phyloP scores from a whole-genome alignment of 1,140 invertebrate species.

The Ylistrum balloti region DNA sequence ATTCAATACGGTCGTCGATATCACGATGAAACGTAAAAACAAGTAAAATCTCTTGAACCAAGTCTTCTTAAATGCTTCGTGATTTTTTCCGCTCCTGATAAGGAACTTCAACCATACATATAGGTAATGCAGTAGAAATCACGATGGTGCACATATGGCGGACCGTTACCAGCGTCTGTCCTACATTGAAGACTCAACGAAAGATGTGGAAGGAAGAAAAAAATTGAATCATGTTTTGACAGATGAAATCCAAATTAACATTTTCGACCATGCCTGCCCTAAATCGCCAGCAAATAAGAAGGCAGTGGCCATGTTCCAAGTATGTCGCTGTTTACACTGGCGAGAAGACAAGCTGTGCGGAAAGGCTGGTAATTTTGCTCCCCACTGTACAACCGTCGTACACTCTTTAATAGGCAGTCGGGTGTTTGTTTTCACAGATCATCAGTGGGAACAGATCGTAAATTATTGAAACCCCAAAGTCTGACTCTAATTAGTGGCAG shows the following conservation, averaged over 20 bases:
- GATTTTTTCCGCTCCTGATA: not conserved
- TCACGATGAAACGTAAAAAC: not conserved
- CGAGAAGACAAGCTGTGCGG: not conserved
- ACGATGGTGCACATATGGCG: not conserved
- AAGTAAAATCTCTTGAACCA: not conserved
- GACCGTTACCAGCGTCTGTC: not conserved
- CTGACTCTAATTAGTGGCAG: slow-evolving; percentile 63
- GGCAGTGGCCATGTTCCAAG: not conserved
- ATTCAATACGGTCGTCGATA: not conserved
- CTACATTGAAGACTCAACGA: slow-evolving; percentile 10
- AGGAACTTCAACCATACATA: not conserved
- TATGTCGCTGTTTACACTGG: not conserved
- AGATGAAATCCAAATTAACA: slow-evolving; percentile 29
- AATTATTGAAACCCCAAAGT: slow-evolving; percentile 57
- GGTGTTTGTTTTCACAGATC: slow-evolving; percentile 38
- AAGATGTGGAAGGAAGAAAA: not conserved
- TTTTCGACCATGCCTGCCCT: slow-evolving; percentile 11
- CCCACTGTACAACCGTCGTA: not conserved
- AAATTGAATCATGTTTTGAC: not conserved
- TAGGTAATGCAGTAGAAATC: not conserved
- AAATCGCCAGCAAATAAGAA: not conserved
- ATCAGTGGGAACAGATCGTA: slow-evolving; percentile 45
- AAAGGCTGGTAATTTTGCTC: not conserved
- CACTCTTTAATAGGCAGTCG: slow-evolving; percentile 30
- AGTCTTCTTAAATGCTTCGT: not conserved